Conservation (phyloP, 2,797 vertebrate species). For the Bothrops alternatus region DNA sequence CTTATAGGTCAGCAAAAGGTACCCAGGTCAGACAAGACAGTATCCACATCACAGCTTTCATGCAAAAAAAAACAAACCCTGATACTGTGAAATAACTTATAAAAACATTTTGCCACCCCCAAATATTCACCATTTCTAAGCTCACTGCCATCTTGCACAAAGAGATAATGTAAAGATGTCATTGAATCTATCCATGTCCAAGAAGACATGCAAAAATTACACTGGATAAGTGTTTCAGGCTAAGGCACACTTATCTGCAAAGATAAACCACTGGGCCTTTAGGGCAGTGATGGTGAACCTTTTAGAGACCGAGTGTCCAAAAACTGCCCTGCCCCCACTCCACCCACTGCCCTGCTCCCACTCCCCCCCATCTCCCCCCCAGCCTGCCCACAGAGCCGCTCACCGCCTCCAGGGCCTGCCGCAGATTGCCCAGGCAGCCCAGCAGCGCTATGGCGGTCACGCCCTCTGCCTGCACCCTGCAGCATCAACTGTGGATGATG, state of each 20-base stretch:
- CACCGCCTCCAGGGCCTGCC: no score
- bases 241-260: neutral
- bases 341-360: no score
- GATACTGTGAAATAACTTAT: neutral
- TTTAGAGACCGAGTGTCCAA: no score
- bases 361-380: no score
- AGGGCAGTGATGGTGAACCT: no score
- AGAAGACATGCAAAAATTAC: neutral
- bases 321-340: no score
- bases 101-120: neutral
- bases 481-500: no score
- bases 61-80: neutral
- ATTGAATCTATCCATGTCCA: neutral
- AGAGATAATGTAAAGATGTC: neutral
- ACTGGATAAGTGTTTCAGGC: neutral
- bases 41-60: neutral
- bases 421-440: no score
- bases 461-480: no score
- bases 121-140: neutral
- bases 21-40: neutral
- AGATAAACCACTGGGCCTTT: neutral
- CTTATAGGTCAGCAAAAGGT: neutral
- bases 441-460: no score
- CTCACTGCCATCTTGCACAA: neutral
- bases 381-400: no score